These are phyloP conservation scores for Geococcyx californianus DNA, from an alignment of 2,113 vertebrate genomes.

Conservation along the genomic window DNA sequence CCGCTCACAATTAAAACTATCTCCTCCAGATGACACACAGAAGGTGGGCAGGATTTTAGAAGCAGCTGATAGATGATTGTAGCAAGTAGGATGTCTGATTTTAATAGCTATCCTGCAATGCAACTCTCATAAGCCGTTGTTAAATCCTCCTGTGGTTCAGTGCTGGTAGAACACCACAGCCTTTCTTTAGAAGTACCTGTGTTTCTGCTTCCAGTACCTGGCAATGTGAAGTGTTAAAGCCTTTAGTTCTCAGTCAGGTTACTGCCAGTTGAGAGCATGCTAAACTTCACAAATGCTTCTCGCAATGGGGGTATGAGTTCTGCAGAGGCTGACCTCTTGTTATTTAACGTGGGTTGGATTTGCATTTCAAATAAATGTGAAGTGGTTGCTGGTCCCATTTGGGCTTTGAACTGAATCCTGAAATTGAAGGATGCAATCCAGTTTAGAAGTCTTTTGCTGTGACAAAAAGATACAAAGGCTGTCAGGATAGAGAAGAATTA, in stretches of 20 bases:
- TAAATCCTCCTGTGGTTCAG: background rate
- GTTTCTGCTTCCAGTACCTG: background rate
- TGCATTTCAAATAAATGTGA: background rate
- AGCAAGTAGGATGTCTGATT: slow-evolving; percentile 32
- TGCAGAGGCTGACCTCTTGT: background rate
- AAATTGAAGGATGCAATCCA: background rate
- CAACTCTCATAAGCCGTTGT: background rate
- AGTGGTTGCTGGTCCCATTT: background rate
- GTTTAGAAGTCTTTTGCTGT: background rate
- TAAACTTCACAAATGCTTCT: background rate
- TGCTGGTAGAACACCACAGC: background rate
- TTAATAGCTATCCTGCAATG: background rate
- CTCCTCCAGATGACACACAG: slow-evolving; percentile 26
- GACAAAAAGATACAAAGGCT: background rate
- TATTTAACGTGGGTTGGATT: background rate
- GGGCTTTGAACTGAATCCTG: background rate
- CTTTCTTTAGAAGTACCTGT: background rate
- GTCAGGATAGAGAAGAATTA: background rate
- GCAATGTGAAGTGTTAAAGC: background rate
- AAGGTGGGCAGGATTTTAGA: slow-evolving; percentile 39
- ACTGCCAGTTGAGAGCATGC: background rate
- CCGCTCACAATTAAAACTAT: slow-evolving; percentile 31
- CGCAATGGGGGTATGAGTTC: background rate
- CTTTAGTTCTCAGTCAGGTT: background rate
- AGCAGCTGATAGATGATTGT: slow-evolving; percentile 12